A percentile compares a stretch with the other conserved stretches of the same genome.
Conservation (phyloP, 2,888 invertebrate species). For the Alloscopus bannaensis region DNA sequence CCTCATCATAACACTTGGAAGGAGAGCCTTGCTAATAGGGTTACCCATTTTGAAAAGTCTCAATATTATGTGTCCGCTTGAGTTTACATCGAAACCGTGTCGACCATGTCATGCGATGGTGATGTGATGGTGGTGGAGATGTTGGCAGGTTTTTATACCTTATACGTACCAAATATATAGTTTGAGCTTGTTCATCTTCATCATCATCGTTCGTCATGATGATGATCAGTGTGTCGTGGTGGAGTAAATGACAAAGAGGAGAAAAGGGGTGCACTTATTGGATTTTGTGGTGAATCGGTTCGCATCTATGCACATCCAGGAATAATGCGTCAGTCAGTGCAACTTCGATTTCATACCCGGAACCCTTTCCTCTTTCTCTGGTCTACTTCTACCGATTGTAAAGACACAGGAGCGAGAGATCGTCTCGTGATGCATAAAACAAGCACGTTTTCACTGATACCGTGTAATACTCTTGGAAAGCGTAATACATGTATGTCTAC, state of each 20-base stretch:
- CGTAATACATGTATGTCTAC: no score
- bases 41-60: neutral
- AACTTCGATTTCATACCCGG: no score
- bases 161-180: neutral
- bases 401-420: neutral
- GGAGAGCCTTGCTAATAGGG: conserved; percentile 12
- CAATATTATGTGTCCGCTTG: neutral
- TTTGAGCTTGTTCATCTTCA: conserved; percentile 22
- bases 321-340: conserved; percentile 49
- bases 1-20: neutral
- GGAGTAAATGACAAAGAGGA: conserved; percentile 8
- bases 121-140: conserved; percentile 14
- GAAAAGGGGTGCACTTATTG: conserved; percentile 60
- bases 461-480: no score
- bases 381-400: conserved; percentile 9
- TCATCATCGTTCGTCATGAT: conserved; percentile 33
- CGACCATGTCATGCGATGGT: neutral
- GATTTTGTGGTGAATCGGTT: conserved; percentile 65
- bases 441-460: conserved; percentile 10
- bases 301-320: conserved; percentile 58
- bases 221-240: conserved; percentile 56
- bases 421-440: conserved; percentile 3
- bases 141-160: neutral
- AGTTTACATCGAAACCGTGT: neutral
- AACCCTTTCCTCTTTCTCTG: neutral